Percentiles rank a stretch among this genome's conserved stretches.
Conservation (phyloP, 1,140 invertebrate species). For the Drosophila equinoxialis region DNA sequence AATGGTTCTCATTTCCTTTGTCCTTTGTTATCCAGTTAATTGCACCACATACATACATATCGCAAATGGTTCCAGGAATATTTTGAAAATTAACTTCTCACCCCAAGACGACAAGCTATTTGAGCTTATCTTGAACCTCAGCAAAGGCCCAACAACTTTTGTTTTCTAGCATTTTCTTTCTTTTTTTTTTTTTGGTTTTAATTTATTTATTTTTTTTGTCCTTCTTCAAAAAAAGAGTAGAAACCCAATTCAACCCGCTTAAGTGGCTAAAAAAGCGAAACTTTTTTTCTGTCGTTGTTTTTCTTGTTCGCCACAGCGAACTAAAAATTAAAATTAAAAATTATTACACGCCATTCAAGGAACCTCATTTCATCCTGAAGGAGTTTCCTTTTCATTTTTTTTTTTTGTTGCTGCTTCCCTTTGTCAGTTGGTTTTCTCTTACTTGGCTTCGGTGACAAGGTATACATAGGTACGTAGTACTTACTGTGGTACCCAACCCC, state of each 20-base stretch:
- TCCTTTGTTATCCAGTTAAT: conserved; percentile 14
- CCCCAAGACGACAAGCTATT: conserved; percentile 12
- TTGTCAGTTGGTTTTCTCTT: conserved; percentile 8
- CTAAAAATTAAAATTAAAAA: conserved; percentile 81
- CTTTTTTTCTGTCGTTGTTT: conserved; percentile 31
- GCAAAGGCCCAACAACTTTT: conserved; percentile 27
- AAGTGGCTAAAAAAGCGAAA: conserved; percentile 51
- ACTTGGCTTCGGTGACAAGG: conserved; percentile 48
- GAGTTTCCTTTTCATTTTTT: conserved; percentile 27
- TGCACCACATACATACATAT: conserved; percentile 15
- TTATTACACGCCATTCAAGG: conserved; percentile 65
- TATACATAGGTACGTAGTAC: conserved; percentile 30
- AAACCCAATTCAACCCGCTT: conserved; percentile 34
- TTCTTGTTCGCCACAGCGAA: conserved; percentile 46
- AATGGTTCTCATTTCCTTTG: not conserved
- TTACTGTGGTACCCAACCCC: not conserved
- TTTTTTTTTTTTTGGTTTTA: conserved; percentile 26
- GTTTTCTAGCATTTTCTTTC: conserved; percentile 21
- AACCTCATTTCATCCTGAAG: conserved; percentile 31
- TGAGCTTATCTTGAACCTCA: conserved; percentile 33
- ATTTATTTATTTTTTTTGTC: conserved; percentile 40
- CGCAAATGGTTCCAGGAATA: not conserved
- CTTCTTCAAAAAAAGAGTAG: conserved; percentile 28
- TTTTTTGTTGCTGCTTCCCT: conserved; percentile 15
- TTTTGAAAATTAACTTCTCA: conserved; percentile 16